Evolutionary conservation across 1,140 invertebrate species (phyloP).

Genomic region (Micrasema longulum): DNA sequence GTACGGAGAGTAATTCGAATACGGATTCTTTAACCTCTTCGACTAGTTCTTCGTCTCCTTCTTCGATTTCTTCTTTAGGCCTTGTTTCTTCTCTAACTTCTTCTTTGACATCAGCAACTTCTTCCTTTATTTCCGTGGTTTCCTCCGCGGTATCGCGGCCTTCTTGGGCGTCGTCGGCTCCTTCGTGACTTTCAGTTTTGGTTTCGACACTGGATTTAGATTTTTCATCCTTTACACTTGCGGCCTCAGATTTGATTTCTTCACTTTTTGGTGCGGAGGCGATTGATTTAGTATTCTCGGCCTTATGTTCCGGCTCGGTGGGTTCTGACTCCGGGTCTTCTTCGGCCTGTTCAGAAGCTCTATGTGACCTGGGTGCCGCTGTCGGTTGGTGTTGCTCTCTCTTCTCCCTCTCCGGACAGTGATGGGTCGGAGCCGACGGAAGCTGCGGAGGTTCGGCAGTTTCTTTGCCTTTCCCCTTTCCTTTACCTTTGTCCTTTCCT

Average conservation of each 20-base stretch:
- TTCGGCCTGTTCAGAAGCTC: background rate
- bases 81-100: background rate
- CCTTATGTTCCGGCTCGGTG: background rate
- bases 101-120: conserved; percentile 1
- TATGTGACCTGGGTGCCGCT: too few species aligned
- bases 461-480: background rate
- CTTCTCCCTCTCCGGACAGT: background rate
- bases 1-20: conserved; percentile 21
- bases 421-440: background rate
- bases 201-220: background rate
- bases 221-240: background rate
- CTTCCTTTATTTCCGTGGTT: background rate
- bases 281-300: background rate
- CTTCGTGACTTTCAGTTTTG: background rate
- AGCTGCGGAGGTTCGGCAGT: background rate
- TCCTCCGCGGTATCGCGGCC: background rate
- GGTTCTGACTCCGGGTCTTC: background rate
- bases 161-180: conserved; percentile 1
- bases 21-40: conserved; percentile 23
- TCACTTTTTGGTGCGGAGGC: background rate
- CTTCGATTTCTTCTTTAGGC: background rate
- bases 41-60: background rate
- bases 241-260: conserved; percentile 2
- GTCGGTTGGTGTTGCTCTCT: background rate
- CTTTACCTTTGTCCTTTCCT: conserved; percentile 8